Conservation (phyloP, 2,113 vertebrate species). For the Burhinus bistriatus region DNA sequence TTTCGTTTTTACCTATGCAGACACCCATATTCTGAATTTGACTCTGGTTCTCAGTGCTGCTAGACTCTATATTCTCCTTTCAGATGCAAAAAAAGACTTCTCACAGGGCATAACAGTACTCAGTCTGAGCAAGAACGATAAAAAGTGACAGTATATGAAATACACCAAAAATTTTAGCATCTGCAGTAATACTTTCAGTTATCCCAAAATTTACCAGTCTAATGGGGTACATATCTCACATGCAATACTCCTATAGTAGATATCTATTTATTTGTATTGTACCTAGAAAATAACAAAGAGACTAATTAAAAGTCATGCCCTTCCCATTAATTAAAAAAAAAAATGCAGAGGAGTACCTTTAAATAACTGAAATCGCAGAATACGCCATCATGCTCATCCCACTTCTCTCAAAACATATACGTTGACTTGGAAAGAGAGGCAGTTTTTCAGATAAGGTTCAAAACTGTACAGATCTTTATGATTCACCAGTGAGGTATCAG, state of each 20-base stretch:
- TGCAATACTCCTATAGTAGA: not conserved
- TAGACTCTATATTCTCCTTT: not conserved
- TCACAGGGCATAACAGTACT: not conserved
- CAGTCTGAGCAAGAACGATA: not conserved
- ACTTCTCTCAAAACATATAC: not conserved
- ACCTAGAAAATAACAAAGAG: not conserved
- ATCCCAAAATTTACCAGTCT: not conserved
- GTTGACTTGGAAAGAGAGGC: not conserved
- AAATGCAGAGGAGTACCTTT: not conserved
- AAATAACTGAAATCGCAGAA: not conserved
- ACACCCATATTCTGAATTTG: not conserved
- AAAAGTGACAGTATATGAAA: not conserved
- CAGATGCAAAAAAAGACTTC: not conserved
- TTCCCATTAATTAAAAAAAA: not conserved
- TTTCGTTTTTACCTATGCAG: not conserved
- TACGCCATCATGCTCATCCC: not conserved
- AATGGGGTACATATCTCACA: not conserved
- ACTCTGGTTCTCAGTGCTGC: not conserved
- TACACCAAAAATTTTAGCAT: not conserved
- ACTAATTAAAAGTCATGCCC: not conserved
- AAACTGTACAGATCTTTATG: not conserved
- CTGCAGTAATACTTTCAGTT: not conserved
- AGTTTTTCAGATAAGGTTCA: not conserved
- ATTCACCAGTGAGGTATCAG: not conserved
- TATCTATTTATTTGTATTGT: not conserved